Percentiles rank a stretch among this genome's conserved stretches.
phyloP scores from a whole-genome alignment of 2,888 invertebrate genomes.

The Ephialtes manifestator region DNA sequence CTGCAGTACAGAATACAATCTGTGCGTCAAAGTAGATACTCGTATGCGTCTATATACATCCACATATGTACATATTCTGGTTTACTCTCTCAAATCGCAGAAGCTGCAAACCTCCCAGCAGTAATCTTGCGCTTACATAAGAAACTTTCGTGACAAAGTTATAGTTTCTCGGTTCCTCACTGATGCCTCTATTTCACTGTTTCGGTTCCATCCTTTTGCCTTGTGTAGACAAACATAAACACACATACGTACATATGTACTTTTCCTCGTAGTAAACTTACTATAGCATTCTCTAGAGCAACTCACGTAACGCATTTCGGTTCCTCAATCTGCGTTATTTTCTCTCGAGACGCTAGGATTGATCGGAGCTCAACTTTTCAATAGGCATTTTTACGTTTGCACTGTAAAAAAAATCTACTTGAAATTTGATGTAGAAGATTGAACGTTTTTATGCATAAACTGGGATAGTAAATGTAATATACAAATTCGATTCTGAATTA shows the following conservation, averaged over 20 bases:
- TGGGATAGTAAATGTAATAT: no score
- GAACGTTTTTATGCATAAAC: no score
- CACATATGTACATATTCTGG: conserved; percentile 21
- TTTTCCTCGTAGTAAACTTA: conserved; percentile 34
- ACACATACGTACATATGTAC: conserved; percentile 1
- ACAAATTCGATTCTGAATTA: no score
- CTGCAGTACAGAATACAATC: not conserved
- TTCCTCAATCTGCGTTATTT: not conserved
- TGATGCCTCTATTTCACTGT: conserved; percentile 50
- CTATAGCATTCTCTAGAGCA: not conserved
- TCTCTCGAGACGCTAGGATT: not conserved
- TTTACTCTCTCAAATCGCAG: conserved; percentile 55
- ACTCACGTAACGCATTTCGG: not conserved
- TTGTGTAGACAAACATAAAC: conserved; percentile 34
- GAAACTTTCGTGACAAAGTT: conserved; percentile 63
- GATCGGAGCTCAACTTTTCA: not conserved
- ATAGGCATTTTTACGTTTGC: not conserved
- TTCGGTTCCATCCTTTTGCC: conserved; percentile 55
- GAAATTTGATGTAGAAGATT: no score
- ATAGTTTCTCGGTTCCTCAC: conserved; percentile 54
- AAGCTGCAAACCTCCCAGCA: conserved; percentile 45
- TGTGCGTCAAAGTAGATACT: not conserved
- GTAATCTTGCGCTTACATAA: conserved; percentile 65
- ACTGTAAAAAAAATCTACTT: not conserved
- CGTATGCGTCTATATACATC: not conserved